Conservation (phyloP, 2,888 invertebrate genomes). For the Aphelenchoides bicaudatus region DNA sequence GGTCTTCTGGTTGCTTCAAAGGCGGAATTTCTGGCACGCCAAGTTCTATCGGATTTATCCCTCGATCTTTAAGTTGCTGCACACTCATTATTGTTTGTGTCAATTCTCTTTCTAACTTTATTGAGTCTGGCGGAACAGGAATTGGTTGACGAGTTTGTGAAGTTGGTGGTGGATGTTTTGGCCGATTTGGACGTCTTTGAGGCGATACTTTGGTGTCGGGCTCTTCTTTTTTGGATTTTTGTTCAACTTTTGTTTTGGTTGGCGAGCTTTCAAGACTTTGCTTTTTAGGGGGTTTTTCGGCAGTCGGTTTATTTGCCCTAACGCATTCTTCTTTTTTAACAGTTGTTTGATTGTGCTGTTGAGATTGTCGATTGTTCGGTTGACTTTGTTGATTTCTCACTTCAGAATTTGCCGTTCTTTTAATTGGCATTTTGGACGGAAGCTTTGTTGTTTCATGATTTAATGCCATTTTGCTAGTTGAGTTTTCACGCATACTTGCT, state of each 20-base stretch:
- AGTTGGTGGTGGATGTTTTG: conserved; percentile 23
- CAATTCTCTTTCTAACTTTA: conserved; percentile 42
- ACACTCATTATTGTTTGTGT: conserved; percentile 52
- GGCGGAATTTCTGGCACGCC: no score
- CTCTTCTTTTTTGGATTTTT: conserved; percentile 2
- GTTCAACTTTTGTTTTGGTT: neutral
- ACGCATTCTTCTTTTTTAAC: no score
- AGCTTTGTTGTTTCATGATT: neutral
- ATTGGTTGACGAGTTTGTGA: conserved; percentile 1
- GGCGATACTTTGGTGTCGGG: neutral
- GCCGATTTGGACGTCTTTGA: conserved; percentile 16
- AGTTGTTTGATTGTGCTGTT: no score
- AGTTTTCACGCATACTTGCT: conserved; percentile 10
- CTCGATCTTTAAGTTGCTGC: conserved; percentile 35
- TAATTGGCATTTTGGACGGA: conserved; percentile 2
- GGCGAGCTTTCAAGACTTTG: neutral
- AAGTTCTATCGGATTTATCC: conserved; percentile 29
- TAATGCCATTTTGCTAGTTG: neutral
- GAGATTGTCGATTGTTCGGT: no score
- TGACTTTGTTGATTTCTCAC: neutral
- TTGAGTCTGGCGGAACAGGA: conserved; percentile 10
- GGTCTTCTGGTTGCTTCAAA: no score
- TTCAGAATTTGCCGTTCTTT: neutral
- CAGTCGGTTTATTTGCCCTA: no score
- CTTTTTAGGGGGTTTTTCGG: neutral